Conservation (phyloP, 53 echinoderm and acorn worm species). For the Paracentrotus lividus region DNA sequence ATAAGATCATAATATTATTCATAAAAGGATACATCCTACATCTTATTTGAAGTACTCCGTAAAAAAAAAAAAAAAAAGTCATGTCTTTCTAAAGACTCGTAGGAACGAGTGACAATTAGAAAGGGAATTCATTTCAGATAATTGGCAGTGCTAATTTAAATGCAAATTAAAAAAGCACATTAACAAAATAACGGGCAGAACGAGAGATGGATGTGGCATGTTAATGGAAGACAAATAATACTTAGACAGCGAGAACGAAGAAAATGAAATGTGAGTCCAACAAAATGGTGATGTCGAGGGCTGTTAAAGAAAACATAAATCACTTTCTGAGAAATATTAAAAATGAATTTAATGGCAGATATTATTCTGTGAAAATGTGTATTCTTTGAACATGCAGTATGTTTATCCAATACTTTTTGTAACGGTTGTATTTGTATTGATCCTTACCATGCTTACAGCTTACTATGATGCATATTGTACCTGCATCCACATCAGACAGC, state of each 20-base stretch:
- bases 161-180: background rate
- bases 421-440: background rate
- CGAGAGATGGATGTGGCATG: background rate
- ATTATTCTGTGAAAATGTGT: background rate
- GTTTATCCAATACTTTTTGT: background rate
- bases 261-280: background rate
- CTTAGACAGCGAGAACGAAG: background rate
- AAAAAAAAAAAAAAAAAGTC: too few species aligned
- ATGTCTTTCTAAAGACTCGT: background rate
- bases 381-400: background rate
- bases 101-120: background rate
- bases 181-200: background rate
- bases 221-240: background rate
- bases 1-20: background rate
- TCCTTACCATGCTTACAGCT: too few species aligned
- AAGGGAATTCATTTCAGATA: background rate
- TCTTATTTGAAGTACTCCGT: background rate
- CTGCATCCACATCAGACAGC: too few species aligned
- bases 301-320: background rate
- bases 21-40: background rate
- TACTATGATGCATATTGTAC: too few species aligned
- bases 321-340: background rate
- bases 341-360: background rate
- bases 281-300: background rate
- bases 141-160: slow-evolving; percentile 20